Conservation (phyloP, 2,888 invertebrate genomes). For the Calliopum simillimum region DNA sequence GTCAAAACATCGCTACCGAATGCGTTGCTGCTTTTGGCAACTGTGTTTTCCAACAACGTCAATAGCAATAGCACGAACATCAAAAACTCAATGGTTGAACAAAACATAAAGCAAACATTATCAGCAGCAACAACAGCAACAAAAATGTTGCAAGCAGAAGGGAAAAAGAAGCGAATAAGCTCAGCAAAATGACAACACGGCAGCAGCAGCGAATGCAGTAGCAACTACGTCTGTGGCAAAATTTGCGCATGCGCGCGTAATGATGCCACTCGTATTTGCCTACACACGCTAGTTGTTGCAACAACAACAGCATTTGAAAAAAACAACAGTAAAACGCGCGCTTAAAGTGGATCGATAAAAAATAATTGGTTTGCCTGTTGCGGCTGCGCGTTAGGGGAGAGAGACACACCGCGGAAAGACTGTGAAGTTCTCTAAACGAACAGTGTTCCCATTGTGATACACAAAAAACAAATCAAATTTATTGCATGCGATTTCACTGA, state of each 20-base stretch:
- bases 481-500: no score
- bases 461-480: no score
- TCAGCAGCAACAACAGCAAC: constrained; percentile 2
- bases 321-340: constrained; percentile 27
- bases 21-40: constrained; percentile 4
- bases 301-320: constrained; percentile 13
- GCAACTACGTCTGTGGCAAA: neutral
- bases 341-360: constrained; percentile 38
- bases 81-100: constrained; percentile 7
- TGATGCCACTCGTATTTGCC: constrained; percentile 34
- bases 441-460: no score
- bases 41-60: constrained; percentile 4
- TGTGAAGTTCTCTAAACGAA: no score
- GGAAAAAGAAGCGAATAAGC: constrained; percentile 2
- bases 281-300: constrained; percentile 15
- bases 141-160: constrained; percentile 17
- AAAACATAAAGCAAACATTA: neutral
- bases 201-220: neutral
- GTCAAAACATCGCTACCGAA: constrained; percentile 42
- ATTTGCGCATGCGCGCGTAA: constrained; percentile 30
- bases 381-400: neutral
- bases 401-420: neutral
- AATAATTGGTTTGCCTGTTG: constrained; percentile 35
- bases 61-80: constrained; percentile 5
- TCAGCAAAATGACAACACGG: neutral